Evolutionary conservation across 37 sponge, comb jelly and placozoan species (phyloP), one percentile per base, ranked within the genome.

Genomic region (Ephydatia muelleri): DNA sequence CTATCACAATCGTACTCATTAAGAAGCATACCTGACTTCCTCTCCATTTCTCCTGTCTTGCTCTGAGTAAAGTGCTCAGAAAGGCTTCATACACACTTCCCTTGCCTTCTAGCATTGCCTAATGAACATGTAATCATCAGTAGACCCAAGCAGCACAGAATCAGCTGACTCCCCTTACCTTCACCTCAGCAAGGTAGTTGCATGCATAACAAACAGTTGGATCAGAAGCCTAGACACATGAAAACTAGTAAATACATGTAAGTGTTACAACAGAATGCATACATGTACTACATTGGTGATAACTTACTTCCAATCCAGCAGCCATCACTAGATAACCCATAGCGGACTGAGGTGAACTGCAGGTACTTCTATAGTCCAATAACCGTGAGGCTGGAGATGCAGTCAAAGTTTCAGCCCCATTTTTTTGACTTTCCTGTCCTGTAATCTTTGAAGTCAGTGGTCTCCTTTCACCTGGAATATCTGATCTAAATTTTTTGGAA

Each of bases 261-360:
- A 21, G 28, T 8, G 4, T 28, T 32, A 36, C 30, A 6, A 77
- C 71, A 78, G 13, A n/a, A 37, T 35, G 68, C 22, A 3, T 31
- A 26, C 79, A 37, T 40, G 76, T 73, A 9, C 72, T 28, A 22
- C 13, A 25, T 23, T 49, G 65, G 28, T 34, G 57, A 13, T 43
- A 32, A 34, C 37, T 33, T 39, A 91, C 91, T 70, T 91, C 91
- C 40, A 85, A 57, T 70, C 91, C 91, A 71, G 91, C 91, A n/a
- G 67, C 80, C 25, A 47, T 27, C 21, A 91, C 49, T 0, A 86
- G 48, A 25, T 78, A 79, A 5, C 65, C 80, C 83, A 83, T 47
- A 48, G 40, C 34, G 5, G 23, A 73, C 3, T 37, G 32, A 22
- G 74, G 23, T 23, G 36, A 36, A 28, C 12, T 22, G 27, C 12